phyloP scores from a whole-genome alignment of 2,888 invertebrate species.

The Gymnoscelis rufifasciata region DNA sequence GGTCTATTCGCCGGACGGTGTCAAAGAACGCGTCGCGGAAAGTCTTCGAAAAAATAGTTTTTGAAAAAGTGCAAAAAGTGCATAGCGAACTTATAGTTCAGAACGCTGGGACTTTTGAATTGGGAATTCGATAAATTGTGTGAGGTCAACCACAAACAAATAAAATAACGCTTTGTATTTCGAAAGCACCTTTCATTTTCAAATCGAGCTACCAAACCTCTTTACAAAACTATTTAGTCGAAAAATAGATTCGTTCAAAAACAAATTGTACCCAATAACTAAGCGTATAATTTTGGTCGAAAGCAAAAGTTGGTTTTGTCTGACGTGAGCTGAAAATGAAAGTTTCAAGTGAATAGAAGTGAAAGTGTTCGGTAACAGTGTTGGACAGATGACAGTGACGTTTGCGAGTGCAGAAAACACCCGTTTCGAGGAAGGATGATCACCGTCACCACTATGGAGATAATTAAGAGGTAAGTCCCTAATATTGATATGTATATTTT shows the following conservation, averaged over 20 bases:
- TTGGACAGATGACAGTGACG: conserved; percentile 16
- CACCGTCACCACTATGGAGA: conserved; percentile 47
- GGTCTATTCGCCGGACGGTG: conserved; percentile 16
- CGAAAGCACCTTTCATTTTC: background rate
- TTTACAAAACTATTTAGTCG: background rate
- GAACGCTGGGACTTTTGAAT: too few species aligned
- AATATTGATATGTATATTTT: too few species aligned
- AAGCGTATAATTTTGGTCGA: background rate
- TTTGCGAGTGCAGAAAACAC: conserved; percentile 16
- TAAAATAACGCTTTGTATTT: background rate
- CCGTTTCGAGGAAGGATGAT: conserved; percentile 34
- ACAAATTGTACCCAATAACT: too few species aligned
- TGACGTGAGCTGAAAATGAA: conserved; percentile 1
- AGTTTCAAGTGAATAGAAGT: conserved; percentile 10
- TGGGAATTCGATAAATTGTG: too few species aligned
- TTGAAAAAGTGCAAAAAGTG: conserved; percentile 8
- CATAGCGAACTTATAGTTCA: background rate
- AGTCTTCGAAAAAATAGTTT: too few species aligned
- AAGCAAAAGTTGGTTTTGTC: background rate
- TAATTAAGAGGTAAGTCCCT: conserved; percentile 45
- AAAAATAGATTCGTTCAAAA: background rate
- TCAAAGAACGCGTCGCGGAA: conserved; percentile 17
- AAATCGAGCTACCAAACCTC: too few species aligned
- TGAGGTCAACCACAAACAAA: too few species aligned
- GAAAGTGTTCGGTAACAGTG: conserved; percentile 4